These are phyloP conservation scores for Lepilemur ruficaudatus DNA, from an alignment of 2,797 vertebrate genomes.

Conservation along the genomic window DNA sequence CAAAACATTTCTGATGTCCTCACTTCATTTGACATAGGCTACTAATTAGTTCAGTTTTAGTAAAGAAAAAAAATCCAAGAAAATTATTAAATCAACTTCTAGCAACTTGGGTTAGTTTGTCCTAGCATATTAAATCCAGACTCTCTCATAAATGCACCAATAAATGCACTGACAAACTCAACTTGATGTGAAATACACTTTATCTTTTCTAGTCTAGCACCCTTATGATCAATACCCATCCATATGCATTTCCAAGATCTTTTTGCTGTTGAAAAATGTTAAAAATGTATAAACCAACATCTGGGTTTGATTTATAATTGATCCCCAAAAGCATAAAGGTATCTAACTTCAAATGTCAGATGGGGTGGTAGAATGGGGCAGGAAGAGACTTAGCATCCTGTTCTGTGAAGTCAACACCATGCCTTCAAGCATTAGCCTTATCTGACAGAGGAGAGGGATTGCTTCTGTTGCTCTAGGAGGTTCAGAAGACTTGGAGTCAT, in stretches of 20 bases:
- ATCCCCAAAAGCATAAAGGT: background rate
- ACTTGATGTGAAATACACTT: background rate
- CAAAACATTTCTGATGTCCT: background rate
- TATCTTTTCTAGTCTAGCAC: background rate
- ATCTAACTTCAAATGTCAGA: background rate
- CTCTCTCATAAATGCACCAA: background rate
- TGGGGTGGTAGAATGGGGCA: background rate
- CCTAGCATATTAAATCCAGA: background rate
- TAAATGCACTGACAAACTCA: constrained; percentile 21
- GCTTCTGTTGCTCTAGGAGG: background rate
- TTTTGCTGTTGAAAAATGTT: background rate
- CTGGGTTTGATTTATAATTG: background rate
- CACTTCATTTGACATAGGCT: background rate
- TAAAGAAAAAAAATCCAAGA: background rate
- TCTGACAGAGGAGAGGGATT: background rate
- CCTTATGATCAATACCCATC: background rate
- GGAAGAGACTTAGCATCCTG: background rate
- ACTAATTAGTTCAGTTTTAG: background rate
- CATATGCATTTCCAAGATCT: background rate
- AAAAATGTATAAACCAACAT: background rate
- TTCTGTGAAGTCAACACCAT: background rate
- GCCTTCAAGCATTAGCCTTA: background rate
- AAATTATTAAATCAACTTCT: background rate
- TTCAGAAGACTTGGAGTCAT: background rate
- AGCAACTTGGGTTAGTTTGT: background rate